Evolutionary conservation across 2,113 vertebrate species (phyloP).

Genomic region (Macquaria ambigua): DNA sequence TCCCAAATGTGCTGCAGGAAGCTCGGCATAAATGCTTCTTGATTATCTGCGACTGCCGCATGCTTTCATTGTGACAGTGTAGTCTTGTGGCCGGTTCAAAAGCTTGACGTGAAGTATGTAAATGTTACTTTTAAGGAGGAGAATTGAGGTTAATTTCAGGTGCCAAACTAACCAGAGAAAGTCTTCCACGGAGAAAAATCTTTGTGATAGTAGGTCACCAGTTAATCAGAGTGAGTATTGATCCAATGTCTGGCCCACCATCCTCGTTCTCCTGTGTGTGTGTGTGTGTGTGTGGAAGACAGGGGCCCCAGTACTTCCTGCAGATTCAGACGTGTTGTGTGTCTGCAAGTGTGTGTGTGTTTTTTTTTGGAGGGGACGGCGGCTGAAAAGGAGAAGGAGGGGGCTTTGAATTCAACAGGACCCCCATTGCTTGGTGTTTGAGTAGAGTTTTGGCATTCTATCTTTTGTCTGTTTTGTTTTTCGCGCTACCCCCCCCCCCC

Average conservation of each 20-base stretch:
- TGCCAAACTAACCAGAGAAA: slow-evolving; percentile 1
- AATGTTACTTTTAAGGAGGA: not conserved
- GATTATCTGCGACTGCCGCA: too few relatives aligned
- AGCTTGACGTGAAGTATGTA: not conserved
- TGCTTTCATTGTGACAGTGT: not conserved
- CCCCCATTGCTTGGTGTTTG: slow-evolving; percentile 78
- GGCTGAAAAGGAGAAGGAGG: slow-evolving; percentile 59
- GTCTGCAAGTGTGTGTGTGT: slow-evolving; percentile 49
- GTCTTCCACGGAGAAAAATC: not conserved
- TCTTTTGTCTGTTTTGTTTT: slow-evolving; percentile 85
- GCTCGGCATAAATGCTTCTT: not conserved
- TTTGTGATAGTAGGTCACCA: slow-evolving; percentile 25
- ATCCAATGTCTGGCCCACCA: slow-evolving; percentile 58
- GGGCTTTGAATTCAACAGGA: slow-evolving; percentile 76
- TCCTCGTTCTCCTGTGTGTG: slow-evolving; percentile 33
- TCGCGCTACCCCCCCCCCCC: slow-evolving; percentile 22
- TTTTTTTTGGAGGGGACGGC: slow-evolving; percentile 65
- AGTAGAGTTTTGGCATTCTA: slow-evolving; percentile 83
- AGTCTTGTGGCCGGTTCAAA: not conserved
- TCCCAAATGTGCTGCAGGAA: not conserved
- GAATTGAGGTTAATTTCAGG: not conserved
- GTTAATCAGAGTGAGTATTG: slow-evolving; percentile 59
- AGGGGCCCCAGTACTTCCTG: slow-evolving; percentile 70
- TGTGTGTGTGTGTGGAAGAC: slow-evolving; percentile 32
- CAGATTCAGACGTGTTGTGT: slow-evolving; percentile 68